Evolutionary conservation across 2,113 vertebrate genomes (phyloP), one percentile per base, ranked within the genome.

Genomic region (Spilogale gracilis): DNA sequence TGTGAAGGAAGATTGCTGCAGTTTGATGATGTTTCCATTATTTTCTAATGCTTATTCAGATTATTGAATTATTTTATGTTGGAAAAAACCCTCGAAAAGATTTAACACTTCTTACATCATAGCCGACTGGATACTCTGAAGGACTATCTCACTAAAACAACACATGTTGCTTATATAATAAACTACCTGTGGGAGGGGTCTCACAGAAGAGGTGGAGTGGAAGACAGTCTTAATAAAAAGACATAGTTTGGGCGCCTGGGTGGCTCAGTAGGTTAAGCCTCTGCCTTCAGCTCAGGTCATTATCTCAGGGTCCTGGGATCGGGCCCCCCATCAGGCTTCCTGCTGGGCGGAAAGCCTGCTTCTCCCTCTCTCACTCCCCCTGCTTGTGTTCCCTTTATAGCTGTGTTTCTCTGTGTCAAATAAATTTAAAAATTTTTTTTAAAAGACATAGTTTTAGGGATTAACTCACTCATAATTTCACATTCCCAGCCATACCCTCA

Each of bases 31-130:
- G 9, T 14, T 73, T 52, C n/a, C 12, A 16, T 89, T 84, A 95
- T 61, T 80, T 89, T 63, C 90, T 82, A 48, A 67, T 45, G 32
- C 20, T 95, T 74, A 80, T 20, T 87, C 14, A 58, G 38, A 80
- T 73, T 63, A 0, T 67, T 86, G 69, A 50, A 74, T 89, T 93
- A 48, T 97, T 93, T 96, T 89, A 45, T 89, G 18, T 60, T 95
- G n/a, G 73, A 78, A 93, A 86, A 96, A n/a, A 94, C 20, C n/a
- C 20, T 92, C 25, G 92, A 30, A 76, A 61, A 91, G 23, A 45
- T 38, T 60, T 17, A 50, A 16, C 2, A 3, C 67, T 79, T 89
- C 17, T 25, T 9, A 8, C 25, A 4, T 84, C 81, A 11, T 30
- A 63, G 27, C 25, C 89, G 58, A 60, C 32, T 74, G 74, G 56